Conservation (phyloP, 2,113 vertebrate species). For the Murina feae region DNA sequence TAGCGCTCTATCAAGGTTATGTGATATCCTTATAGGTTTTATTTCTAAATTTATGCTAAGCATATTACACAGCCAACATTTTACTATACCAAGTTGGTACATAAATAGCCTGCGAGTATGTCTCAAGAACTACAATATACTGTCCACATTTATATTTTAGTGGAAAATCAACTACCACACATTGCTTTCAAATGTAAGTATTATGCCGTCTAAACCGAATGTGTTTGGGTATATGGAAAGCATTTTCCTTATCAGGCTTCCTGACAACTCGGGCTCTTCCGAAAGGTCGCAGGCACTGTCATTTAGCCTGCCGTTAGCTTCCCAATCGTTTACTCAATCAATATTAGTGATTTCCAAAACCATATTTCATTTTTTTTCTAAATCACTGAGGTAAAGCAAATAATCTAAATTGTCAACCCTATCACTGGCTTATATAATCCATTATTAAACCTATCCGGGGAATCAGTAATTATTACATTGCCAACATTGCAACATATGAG, state of each 20-base stretch:
- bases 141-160: constrained; percentile 12
- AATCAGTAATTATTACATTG: constrained; percentile 25
- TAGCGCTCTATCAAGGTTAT: neutral
- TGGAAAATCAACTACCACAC: constrained; percentile 18
- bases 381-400: neutral
- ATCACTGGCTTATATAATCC: neutral
- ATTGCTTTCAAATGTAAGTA: constrained; percentile 27
- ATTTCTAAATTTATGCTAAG: neutral
- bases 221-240: neutral
- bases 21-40: neutral
- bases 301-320: neutral
- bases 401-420: neutral
- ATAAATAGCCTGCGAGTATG: neutral
- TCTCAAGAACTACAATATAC: neutral
- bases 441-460: neutral
- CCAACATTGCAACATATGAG: neutral
- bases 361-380: neutral
- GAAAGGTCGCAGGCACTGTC: neutral
- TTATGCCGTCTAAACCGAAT: neutral
- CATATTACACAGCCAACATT: neutral
- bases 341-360: constrained; percentile 15
- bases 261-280: neutral
- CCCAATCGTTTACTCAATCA: neutral
- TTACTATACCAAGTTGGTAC: neutral
- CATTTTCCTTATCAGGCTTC: neutral